phyloP scores from a whole-genome alignment of 1,140 invertebrate genomes.

The Eueides isabella region DNA sequence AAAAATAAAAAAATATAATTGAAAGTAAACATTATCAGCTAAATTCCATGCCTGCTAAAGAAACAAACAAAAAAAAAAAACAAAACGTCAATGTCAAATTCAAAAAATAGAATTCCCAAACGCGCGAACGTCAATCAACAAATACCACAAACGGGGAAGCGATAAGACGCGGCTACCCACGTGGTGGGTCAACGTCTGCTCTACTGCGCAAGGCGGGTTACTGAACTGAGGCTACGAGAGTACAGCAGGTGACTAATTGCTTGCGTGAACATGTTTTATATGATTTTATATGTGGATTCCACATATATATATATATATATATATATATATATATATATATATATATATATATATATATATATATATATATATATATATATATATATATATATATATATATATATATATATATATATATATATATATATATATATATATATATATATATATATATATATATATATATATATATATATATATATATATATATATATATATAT shows the following conservation, averaged over 20 bases:
- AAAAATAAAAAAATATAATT: not conserved
- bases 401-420: too few relatives aligned
- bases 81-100: not conserved
- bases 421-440: too few relatives aligned
- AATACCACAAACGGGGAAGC: constrained; percentile 51
- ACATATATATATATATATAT: too few relatives aligned
- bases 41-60: not conserved
- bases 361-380: too few relatives aligned
- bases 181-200: constrained; percentile 77
- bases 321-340: too few relatives aligned
- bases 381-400: too few relatives aligned
- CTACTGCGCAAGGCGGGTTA: constrained; percentile 68
- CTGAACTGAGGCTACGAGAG: constrained; percentile 50
- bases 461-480: too few relatives aligned
- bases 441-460: too few relatives aligned
- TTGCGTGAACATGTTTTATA: constrained; percentile 20
- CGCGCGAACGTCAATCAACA: not conserved
- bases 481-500: too few relatives aligned
- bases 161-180: constrained; percentile 70
- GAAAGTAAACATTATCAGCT: not conserved
- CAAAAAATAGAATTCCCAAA: not conserved
- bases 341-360: too few relatives aligned
- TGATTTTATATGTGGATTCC: too few relatives aligned
- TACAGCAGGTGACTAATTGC: constrained; percentile 59
- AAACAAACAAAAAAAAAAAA: not conserved